Evolutionary conservation across 2,888 invertebrate species (phyloP).

Genomic region (Drosophila prostipennis): DNA sequence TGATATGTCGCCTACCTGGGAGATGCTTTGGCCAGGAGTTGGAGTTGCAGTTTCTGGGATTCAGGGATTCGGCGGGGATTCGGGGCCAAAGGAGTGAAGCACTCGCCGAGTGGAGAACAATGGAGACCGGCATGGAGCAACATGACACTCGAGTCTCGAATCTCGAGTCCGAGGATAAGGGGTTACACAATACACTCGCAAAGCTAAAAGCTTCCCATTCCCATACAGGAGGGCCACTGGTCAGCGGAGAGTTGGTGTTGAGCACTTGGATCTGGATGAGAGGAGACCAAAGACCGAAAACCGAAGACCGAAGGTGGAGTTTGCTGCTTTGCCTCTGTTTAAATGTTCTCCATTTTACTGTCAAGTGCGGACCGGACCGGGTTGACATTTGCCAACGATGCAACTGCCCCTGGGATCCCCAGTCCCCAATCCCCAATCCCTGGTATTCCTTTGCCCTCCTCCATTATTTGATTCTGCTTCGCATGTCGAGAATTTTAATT

Average conservation of each 20-base stretch:
- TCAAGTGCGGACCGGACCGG: conserved; percentile 70
- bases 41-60: conserved; percentile 28
- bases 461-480: conserved; percentile 32
- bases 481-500: conserved; percentile 73
- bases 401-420: conserved; percentile 44
- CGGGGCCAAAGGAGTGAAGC: conserved; percentile 9
- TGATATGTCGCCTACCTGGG: conserved; percentile 78
- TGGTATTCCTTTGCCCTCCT: conserved; percentile 4
- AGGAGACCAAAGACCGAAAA: background rate
- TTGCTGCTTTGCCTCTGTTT: conserved; percentile 56
- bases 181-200: conserved; percentile 29
- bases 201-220: conserved; percentile 37
- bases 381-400: conserved; percentile 73
- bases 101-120: conserved; percentile 50
- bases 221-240: conserved; percentile 17
- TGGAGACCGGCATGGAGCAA: conserved; percentile 51
- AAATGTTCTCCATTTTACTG: conserved; percentile 81
- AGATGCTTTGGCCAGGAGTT: conserved; percentile 43
- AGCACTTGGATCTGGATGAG: conserved; percentile 25
- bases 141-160: conserved; percentile 54
- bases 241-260: conserved; percentile 39
- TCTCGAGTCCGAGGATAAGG: conserved; percentile 28
- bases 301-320: conserved; percentile 5
- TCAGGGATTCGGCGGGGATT: conserved; percentile 30
- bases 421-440: background rate